Evolutionary conservation across 2,888 invertebrate species (phyloP).

Genomic region (Dysmachus trigonus): DNA sequence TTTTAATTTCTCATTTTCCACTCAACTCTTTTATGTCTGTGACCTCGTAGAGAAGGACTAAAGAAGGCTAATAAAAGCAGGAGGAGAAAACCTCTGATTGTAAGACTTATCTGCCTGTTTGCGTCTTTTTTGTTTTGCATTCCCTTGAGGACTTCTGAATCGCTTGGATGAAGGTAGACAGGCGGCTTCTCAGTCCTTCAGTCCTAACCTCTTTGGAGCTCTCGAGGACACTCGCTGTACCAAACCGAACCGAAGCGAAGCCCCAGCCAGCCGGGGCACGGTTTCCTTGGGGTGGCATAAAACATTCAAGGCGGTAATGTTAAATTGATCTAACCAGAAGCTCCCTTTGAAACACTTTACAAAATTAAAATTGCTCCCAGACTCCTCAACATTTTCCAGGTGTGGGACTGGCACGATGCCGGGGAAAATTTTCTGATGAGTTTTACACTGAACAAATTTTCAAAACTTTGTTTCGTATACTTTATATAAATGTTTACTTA

Average conservation of each 20-base stretch:
- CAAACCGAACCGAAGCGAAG: not conserved
- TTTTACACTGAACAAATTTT: constrained; percentile 3
- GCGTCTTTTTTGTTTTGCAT: not conserved
- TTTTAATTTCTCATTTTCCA: not conserved
- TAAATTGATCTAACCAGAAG: constrained; percentile 45
- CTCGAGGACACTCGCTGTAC: constrained; percentile 11
- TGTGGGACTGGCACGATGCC: constrained; percentile 13
- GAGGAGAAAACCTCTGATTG: constrained; percentile 11
- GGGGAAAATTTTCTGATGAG: not conserved
- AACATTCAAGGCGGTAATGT: constrained; percentile 42
- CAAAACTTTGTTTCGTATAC: not conserved
- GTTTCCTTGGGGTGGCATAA: constrained; percentile 18
- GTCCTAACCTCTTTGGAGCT: not conserved
- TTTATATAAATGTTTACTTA: constrained; percentile 1
- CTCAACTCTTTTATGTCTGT: not conserved
- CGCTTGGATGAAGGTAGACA: constrained; percentile 15
- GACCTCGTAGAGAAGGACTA: not conserved
- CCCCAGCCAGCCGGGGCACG: not conserved
- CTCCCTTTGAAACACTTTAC: constrained; percentile 44
- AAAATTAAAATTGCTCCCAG: constrained; percentile 43
- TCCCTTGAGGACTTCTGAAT: constrained; percentile 26
- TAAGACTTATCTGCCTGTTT: constrained; percentile 29
- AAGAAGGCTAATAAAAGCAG: not conserved
- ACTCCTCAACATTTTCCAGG: constrained; percentile 34
- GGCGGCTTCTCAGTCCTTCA: no score